Percentiles rank a stretch among this genome's conserved stretches.
These are phyloP conservation scores for Xenus cinereus DNA, from an alignment of 2,113 vertebrate species.

Conservation along the genomic window DNA sequence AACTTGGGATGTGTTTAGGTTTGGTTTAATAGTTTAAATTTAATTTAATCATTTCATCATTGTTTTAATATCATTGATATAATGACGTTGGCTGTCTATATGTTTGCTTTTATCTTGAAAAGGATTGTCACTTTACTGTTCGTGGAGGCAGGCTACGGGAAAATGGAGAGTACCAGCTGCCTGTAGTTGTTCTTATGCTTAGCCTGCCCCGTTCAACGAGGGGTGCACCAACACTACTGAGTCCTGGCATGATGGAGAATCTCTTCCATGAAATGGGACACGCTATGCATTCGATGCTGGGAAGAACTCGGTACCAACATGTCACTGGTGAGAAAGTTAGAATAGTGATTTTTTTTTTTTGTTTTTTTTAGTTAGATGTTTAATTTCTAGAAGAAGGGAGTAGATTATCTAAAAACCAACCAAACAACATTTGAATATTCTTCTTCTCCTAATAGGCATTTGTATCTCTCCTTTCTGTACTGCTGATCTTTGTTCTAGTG, in stretches of 20 bases:
- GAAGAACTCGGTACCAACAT: slow-evolving; percentile 93
- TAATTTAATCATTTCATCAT: background rate
- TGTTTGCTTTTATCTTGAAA: slow-evolving; percentile 15
- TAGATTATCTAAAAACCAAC: background rate
- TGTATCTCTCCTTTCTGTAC: background rate
- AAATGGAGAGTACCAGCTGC: slow-evolving; percentile 90
- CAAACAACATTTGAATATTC: background rate
- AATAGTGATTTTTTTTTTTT: background rate
- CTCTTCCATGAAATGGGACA: slow-evolving; percentile 99
- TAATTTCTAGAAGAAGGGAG: background rate
- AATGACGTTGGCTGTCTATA: background rate
- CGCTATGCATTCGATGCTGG: slow-evolving; percentile 98
- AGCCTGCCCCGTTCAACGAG: slow-evolving; percentile 84
- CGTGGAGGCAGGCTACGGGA: slow-evolving; percentile 87
- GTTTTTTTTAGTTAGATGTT: background rate
- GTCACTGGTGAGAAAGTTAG: slow-evolving; percentile 83
- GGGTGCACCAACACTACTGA: slow-evolving; percentile 82
- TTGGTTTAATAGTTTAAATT: background rate
- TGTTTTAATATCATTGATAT: background rate
- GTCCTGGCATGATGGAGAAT: slow-evolving; percentile 97
- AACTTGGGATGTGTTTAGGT: background rate
- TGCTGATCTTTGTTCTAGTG: background rate
- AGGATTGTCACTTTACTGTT: slow-evolving; percentile 99
- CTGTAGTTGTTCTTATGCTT: slow-evolving; percentile 94
- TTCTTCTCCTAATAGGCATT: background rate